Percentiles rank a stretch among this genome's conserved stretches.
Conservation (phyloP, 2,113 vertebrate species). For the Marmota flaviventris region DNA sequence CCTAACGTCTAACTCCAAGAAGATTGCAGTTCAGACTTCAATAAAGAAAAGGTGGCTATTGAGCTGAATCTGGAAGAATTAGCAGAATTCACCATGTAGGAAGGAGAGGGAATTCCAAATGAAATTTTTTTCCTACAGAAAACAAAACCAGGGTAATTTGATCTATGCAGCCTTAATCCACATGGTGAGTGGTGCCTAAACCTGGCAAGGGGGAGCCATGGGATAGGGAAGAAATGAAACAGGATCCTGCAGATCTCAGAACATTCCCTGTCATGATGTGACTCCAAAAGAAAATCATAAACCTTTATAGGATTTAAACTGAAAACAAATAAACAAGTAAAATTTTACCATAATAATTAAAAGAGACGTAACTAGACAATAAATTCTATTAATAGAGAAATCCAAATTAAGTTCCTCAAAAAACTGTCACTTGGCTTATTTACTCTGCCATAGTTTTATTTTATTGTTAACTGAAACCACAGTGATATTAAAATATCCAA, state of each 20-base stretch:
- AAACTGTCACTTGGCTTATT: not conserved
- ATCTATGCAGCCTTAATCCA: not conserved
- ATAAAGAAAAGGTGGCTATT: not conserved
- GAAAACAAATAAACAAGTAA: not conserved
- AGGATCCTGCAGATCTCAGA: not conserved
- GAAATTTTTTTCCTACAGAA: not conserved
- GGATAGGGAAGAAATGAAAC: not conserved
- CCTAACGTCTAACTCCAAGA: not conserved
- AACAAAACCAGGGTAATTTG: not conserved
- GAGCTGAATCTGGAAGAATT: not conserved
- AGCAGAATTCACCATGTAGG: not conserved
- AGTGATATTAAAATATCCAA: constrained; percentile 21
- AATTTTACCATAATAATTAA: not conserved
- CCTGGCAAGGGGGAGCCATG: not conserved
- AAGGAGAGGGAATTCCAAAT: not conserved
- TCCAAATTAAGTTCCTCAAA: constrained; percentile 2
- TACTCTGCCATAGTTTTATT: constrained; percentile 23
- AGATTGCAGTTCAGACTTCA: not conserved
- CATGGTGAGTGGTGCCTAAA: not conserved
- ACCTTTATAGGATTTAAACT: not conserved
- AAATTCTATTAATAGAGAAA: not conserved
- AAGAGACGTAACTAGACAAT: not conserved
- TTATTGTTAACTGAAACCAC: constrained; percentile 15
- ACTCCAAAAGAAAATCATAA: constrained; percentile 42
- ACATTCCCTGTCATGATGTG: not conserved